A percentile compares a stretch with the other conserved stretches of the same genome.
Evolutionary conservation across 1,140 invertebrate species (phyloP).

Genomic region (Bradysia coprophila): DNA sequence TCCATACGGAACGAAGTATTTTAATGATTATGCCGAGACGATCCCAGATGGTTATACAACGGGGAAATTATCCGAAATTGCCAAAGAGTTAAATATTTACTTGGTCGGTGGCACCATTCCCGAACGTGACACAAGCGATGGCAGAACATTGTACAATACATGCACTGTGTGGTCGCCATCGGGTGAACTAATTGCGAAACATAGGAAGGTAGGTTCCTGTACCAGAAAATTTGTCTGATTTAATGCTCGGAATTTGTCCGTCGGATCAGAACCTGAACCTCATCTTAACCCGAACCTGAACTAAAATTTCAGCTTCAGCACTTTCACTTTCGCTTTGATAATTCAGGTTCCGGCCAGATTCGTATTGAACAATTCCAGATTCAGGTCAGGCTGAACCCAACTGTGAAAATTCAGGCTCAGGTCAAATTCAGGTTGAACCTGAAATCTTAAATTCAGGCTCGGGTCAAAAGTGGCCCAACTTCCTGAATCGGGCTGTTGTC

Average conservation of each 20-base stretch:
- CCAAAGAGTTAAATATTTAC: slow-evolving; percentile 58
- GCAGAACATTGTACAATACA: slow-evolving; percentile 57
- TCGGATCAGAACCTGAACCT: too few species aligned
- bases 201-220: slow-evolving; percentile 38
- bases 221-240: neutral
- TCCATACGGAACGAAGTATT: slow-evolving; percentile 61
- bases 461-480: too few species aligned
- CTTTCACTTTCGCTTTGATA: too few species aligned
- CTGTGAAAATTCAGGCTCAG: too few species aligned
- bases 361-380: too few species aligned
- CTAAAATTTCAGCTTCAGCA: too few species aligned
- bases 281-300: too few species aligned
- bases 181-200: slow-evolving; percentile 52
- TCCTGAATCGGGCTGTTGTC: too few species aligned
- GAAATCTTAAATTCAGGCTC: too few species aligned
- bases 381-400: too few species aligned
- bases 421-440: too few species aligned
- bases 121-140: slow-evolving; percentile 37
- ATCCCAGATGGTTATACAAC: slow-evolving; percentile 60
- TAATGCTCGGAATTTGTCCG: neutral
- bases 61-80: slow-evolving; percentile 44
- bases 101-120: slow-evolving; percentile 82
- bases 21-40: slow-evolving; percentile 67
- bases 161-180: slow-evolving; percentile 70
- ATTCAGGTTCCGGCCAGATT: too few species aligned